Evolutionary conservation across 2,888 invertebrate species (phyloP), one percentile per base, ranked within the genome.

Genomic region (Melinopterus prodromus): DNA sequence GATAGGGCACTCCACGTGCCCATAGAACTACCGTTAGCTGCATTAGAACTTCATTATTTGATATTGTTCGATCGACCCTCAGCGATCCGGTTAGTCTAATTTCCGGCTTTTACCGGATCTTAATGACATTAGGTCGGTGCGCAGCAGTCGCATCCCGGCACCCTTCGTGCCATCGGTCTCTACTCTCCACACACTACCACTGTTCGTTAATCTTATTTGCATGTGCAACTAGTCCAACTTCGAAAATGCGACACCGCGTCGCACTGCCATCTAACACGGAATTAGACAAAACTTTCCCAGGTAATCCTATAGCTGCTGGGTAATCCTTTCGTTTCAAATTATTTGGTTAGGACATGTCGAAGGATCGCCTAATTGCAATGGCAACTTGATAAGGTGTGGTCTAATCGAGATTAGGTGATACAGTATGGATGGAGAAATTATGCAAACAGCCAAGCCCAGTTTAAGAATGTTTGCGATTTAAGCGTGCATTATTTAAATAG

Each of bases 31-130:
- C 82, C 81, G 71, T 81, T 81, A 81, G 81, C 82, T 81, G 81
- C 81, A 83, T 82, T 82, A 82, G 83, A 83, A 84, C 83, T 85
- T 84, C 84, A 84, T 84, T 84, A 85, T 84, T 84, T 82, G 83
- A 84, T 84, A 85, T 84, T 83, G 82, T 83, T 81, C 79, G 81
- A 82, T 81, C 80, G 15, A 16, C 80, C 81, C 82, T 80, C 15
- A 37, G 70, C 81, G 75, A 78, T 79, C 77, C 82, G 71, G 82
- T 82, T 81, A 82, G 79, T 78, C 78, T 82, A 84, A 84, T 85
- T 84, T 85, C 83, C 84, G 83, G 82, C 82, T 82, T 81, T 82
- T 82, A 80, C 82, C 82, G 82, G 74, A 83, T 82, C 83, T 81
- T 84, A 84, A 84, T 83, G 80, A 79, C 81, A 82, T 84, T 84